Conservation (phyloP, 2,888 invertebrate genomes). For the Amblyjoppa proteus region DNA sequence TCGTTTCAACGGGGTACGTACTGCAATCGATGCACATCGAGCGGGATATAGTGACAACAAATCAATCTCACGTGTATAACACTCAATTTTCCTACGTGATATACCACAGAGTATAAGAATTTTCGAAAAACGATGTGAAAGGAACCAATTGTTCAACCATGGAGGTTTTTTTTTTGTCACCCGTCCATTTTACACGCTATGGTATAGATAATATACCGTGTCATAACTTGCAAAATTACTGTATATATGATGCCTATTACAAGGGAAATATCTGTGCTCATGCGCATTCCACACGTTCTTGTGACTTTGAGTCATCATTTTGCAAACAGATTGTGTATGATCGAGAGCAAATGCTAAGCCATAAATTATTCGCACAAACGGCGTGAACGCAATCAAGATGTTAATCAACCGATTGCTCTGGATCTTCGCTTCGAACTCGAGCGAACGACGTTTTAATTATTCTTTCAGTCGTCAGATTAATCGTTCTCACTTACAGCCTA, state of each 20-base stretch:
- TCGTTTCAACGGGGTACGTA: slow-evolving; percentile 40
- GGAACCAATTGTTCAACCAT: slow-evolving; percentile 21
- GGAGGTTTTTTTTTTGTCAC: not conserved
- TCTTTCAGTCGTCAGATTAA: slow-evolving; percentile 40
- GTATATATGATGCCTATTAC: not conserved
- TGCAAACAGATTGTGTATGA: slow-evolving; percentile 18
- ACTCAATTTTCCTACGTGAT: slow-evolving; percentile 47
- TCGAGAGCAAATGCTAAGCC: slow-evolving; percentile 45
- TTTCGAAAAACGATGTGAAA: slow-evolving; percentile 19
- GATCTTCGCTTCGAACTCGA: slow-evolving; percentile 27
- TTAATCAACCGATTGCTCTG: slow-evolving; percentile 59
- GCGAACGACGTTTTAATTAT: slow-evolving; percentile 19
- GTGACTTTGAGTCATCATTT: not conserved
- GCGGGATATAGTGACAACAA: slow-evolving; percentile 31
- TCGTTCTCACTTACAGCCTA: slow-evolving; percentile 23
- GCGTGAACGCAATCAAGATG: slow-evolving; percentile 56
- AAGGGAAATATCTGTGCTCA: not conserved
- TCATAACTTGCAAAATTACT: not conserved
- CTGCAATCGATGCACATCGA: slow-evolving; percentile 14
- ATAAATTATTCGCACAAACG: slow-evolving; percentile 50
- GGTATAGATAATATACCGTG: not conserved
- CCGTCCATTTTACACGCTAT: not conserved
- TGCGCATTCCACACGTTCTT: not conserved
- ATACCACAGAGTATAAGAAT: slow-evolving; percentile 49
- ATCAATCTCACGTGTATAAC: slow-evolving; percentile 40